phyloP scores from a whole-genome alignment of 2,888 invertebrate species.

The Stenoptilia bipunctidactyla region DNA sequence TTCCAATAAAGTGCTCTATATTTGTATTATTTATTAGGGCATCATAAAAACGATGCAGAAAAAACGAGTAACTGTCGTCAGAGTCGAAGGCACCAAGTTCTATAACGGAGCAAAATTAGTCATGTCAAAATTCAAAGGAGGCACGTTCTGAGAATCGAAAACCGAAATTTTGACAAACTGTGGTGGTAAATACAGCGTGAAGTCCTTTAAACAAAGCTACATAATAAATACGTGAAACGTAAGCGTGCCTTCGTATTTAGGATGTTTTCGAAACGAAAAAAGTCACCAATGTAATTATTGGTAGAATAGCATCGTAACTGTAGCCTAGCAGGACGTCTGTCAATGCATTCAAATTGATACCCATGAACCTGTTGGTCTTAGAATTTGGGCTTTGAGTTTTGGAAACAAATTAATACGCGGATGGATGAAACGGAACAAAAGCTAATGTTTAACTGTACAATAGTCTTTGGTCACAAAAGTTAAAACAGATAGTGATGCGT shows the following conservation, averaged over 20 bases:
- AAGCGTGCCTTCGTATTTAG: constrained; percentile 63
- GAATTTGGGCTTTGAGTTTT: constrained; percentile 5
- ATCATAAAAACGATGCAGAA: constrained; percentile 44
- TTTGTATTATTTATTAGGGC: constrained; percentile 60
- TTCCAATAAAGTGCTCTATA: constrained; percentile 58
- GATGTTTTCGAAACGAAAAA: constrained; percentile 44
- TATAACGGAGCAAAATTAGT: constrained; percentile 50
- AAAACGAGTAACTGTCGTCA: constrained; percentile 52
- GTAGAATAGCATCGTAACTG: constrained; percentile 46
- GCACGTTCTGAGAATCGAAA: constrained; percentile 53
- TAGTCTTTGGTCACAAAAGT: not conserved
- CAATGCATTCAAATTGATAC: constrained; percentile 29
- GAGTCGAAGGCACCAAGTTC: constrained; percentile 26
- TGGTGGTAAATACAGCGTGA: constrained; percentile 45
- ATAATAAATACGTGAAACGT: constrained; percentile 24
- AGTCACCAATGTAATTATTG: constrained; percentile 61
- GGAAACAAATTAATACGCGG: constrained; percentile 17
- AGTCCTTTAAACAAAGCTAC: constrained; percentile 32
- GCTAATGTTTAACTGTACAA: constrained; percentile 15
- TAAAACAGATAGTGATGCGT: constrained; percentile 1
- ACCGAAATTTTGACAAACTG: constrained; percentile 68
- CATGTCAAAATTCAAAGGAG: constrained; percentile 41
- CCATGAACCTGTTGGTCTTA: constrained; percentile 30
- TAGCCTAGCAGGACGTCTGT: constrained; percentile 49
- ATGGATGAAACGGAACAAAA: constrained; percentile 4